Base-by-base conservation (phyloP, 2,797 vertebrate species). In the Luscinia luscinia region DNA sequence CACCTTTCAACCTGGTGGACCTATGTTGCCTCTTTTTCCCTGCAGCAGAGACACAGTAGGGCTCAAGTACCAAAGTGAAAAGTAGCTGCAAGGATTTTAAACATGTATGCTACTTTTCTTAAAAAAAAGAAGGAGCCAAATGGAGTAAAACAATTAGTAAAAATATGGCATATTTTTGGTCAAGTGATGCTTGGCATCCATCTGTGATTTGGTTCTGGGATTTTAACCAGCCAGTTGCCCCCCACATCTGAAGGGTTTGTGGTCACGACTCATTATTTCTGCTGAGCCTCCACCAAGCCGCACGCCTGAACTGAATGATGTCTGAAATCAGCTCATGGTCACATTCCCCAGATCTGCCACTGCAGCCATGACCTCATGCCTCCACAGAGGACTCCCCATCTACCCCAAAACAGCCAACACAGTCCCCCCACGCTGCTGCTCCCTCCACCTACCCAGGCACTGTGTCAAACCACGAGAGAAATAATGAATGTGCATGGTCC, bases 1-100 rank as follows among this genome's bases (percentile, higher is more conserved):
- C 32, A 98, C 98, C 97, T 98, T 98, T 78, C 98, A 89, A 46
- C 94, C 96, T 45, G 97, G 97, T 73, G 87, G 49, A 62, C 98
- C 98, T 8, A 55, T 58, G n/a, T 76, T 84, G 46, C 98, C 98
- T 43, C 97, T 96, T 58, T 97, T 96, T 84, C 98, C 98, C 98
- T 98, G 40, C 79, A 94, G 96, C 0, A 36, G 46, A 96, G 54
- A 93, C 21, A 66, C 1, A n/a, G 52, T 11, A 74, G 19, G 12
- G 30, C 11, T 52, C 28, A 58, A 57, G 38, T 34, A 57, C 34
- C 11, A 34, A 45, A 64, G 8, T 32, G 15, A 86, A 40, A 15
- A 34, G 13, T 43, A 43, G 46, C 23, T 46, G 26, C n/a, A 70
- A 22, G 24, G 18, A 57, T 90, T 93, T 74, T 12, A 69, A 91